These are phyloP conservation scores for Pycnomerus fuliginosus DNA, from an alignment of 2,888 invertebrate species.

Conservation along the genomic window DNA sequence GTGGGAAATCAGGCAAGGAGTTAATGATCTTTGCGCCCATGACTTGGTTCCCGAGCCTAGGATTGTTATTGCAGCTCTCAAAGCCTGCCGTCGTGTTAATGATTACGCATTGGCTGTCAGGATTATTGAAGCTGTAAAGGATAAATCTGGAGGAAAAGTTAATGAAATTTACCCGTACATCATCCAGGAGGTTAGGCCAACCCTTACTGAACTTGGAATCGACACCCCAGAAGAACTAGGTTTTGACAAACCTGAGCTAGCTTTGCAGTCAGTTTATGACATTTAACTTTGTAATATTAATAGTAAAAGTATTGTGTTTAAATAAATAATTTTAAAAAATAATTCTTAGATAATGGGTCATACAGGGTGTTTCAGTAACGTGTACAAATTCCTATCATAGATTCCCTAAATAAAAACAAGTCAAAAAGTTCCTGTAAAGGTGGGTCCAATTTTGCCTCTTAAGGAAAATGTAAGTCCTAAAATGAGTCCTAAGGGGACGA, in stretches of 20 bases:
- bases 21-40: conserved; percentile 86
- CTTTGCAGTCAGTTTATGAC: conserved; percentile 72
- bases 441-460: too few species aligned
- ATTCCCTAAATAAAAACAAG: too few species aligned
- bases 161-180: conserved; percentile 85
- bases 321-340: too few species aligned
- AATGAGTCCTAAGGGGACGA: too few species aligned
- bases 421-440: too few species aligned
- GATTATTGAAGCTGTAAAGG: conserved; percentile 88
- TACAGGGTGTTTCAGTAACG: too few species aligned
- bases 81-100: conserved; percentile 90
- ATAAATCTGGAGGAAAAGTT: conserved; percentile 77
- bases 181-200: conserved; percentile 87
- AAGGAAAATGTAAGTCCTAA: too few species aligned
- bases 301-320: neutral
- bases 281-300: conserved; percentile 42
- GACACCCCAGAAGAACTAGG: conserved; percentile 94
- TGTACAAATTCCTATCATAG: too few species aligned
- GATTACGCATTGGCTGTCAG: conserved; percentile 92
- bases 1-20: conserved; percentile 91
- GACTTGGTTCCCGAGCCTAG: conserved; percentile 92
- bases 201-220: conserved; percentile 90
- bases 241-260: conserved; percentile 95
- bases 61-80: conserved; percentile 82
- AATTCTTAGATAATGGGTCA: too few species aligned